Percentiles rank a stretch among this genome's conserved stretches.
Evolutionary conservation across 35 echinoderm and acorn worm species (phyloP).

Genomic region (Apostichopus californicus): DNA sequence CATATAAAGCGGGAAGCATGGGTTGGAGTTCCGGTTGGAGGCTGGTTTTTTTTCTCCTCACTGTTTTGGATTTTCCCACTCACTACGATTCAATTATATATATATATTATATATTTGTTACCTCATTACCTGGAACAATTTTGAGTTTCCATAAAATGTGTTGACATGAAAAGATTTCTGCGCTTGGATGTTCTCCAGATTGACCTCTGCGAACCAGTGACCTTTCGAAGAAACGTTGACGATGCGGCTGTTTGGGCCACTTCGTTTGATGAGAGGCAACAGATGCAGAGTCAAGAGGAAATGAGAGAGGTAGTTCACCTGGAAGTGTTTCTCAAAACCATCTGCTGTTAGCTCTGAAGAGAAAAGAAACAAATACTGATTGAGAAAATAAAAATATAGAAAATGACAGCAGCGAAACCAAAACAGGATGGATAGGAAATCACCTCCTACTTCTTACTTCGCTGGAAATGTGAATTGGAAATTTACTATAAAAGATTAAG

Average conservation of each 20-base stretch:
- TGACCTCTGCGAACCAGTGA: constrained; percentile 38
- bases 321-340: constrained; percentile 71
- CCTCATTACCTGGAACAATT: constrained; percentile 63
- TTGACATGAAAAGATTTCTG: constrained; percentile 25
- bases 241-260: constrained; percentile 65
- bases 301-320: constrained; percentile 88
- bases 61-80: too few relatives aligned
- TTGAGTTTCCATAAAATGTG: constrained; percentile 61
- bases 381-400: too few relatives aligned
- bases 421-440: too few relatives aligned
- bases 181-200: constrained; percentile 65
- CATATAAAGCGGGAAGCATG: too few relatives aligned
- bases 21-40: too few relatives aligned
- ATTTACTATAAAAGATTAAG: too few relatives aligned
- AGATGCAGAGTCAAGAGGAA: constrained; percentile 80
- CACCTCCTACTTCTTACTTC: too few relatives aligned
- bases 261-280: constrained; percentile 65
- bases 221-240: constrained; percentile 62
- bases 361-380: not conserved
- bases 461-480: too few relatives aligned
- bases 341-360: constrained; percentile 53
- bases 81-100: too few relatives aligned
- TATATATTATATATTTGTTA: not conserved
- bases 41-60: too few relatives aligned
- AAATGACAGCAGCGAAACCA: too few relatives aligned